Base-by-base conservation (phyloP, 2,113 vertebrate species). In the Datnioides undecimradiatus region DNA sequence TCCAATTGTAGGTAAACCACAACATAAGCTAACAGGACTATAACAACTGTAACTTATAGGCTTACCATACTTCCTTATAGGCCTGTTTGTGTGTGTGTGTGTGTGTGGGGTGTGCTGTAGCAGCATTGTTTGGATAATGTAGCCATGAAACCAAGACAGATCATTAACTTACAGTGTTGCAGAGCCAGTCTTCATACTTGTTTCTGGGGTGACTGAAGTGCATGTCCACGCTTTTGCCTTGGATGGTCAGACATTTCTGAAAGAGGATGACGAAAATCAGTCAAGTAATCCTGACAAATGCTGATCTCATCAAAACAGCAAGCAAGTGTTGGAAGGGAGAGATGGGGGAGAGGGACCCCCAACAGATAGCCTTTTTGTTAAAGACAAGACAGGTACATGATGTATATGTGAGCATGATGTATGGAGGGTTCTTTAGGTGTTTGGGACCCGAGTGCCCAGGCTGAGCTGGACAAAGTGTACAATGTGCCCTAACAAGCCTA, bases 151-250 rank as follows among this genome's bases (percentile, higher is more conserved):
- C 43, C 17, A 71, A 69, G 51, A 68, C 14, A 65, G 58, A 71
- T 63, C 12, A 31, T 72, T n/a, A 71, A 94, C 86, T 88, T 96
- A 99, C 98, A 94, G 98, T 98, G 94, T 96, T 98, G 95, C 98
- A 99, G 86, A 99, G 97, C 98, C 98, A 99, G 88, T 99, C 98
- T 93, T 99, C 98, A 96, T 97, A 98, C 88, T 99, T 99, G 91
- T 98, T 97, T 62, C 97, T 95, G 76, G 97, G 97, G 90, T 99
- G 97, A 93, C 98, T 99, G 95, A 98, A 99, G 94, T 99, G 97
- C 97, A 99, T 97, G 49, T 97, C 96, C 89, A 99, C 97, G 80
- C 88, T 96, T 94, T 99, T 99, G 87, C 98, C 98, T 89, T 99
- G 98, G 93, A 99, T 97, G 91, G 95, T 94, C 92, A 99, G 93